Evolutionary conservation across 1,140 invertebrate species (phyloP).

Genomic region (Aricia agestis): DNA sequence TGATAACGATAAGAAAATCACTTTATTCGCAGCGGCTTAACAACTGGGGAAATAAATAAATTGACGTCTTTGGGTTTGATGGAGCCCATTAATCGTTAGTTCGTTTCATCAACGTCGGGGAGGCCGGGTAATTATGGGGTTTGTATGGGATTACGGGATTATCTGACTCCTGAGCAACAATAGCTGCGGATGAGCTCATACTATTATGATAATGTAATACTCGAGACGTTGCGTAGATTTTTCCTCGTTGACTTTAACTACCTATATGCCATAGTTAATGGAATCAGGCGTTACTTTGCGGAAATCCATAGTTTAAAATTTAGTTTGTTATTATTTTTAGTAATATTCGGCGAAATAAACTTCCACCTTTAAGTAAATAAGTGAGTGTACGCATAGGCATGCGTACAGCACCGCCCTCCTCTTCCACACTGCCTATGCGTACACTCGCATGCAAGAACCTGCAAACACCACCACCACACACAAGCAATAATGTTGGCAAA

Average conservation of each 20-base stretch:
- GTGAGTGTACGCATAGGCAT: too few species aligned
- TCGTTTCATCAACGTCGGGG: constrained; percentile 11
- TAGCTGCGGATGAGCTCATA: neutral
- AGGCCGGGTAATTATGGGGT: constrained; percentile 1
- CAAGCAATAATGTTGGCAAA: too few species aligned
- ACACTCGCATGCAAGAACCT: too few species aligned
- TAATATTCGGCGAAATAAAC: too few species aligned
- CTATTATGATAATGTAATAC: neutral
- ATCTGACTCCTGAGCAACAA: constrained; percentile 4
- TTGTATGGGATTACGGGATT: constrained; percentile 5
- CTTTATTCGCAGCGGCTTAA: constrained; percentile 1
- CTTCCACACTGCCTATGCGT: too few species aligned
- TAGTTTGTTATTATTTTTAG: too few species aligned
- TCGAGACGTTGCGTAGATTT: neutral
- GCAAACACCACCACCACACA: too few species aligned
- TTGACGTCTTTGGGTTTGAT: constrained; percentile 6
- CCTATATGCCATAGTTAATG: too few species aligned
- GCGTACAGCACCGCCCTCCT: too few species aligned
- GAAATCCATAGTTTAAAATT: too few species aligned
- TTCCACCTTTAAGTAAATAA: too few species aligned
- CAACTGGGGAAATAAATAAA: constrained; percentile 12
- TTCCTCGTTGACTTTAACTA: neutral
- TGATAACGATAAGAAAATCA: neutral
- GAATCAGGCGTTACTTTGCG: too few species aligned
- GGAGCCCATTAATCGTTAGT: neutral